Evolutionary conservation across 2,888 invertebrate species (phyloP).

Genomic region (Uropetala carovei): DNA sequence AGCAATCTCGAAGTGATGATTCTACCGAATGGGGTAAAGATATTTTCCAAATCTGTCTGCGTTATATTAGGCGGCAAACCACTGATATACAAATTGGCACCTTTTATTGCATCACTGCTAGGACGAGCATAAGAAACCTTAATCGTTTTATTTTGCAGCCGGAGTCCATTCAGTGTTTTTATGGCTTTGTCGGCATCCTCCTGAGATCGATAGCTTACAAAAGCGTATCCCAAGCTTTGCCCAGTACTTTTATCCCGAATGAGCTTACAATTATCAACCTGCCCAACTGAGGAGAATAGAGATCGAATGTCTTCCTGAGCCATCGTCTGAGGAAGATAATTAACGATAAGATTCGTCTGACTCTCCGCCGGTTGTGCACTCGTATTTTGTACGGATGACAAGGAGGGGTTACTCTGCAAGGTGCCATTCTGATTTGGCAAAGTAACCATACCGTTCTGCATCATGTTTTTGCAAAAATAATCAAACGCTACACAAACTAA

Average conservation of each 20-base stretch:
- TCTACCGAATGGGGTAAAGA: slow-evolving; percentile 74
- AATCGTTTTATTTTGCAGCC: slow-evolving; percentile 81
- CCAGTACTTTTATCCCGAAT: slow-evolving; percentile 81
- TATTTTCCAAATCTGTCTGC: slow-evolving; percentile 74
- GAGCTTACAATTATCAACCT: slow-evolving; percentile 81
- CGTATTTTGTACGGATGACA: slow-evolving; percentile 56
- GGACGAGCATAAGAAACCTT: slow-evolving; percentile 74
- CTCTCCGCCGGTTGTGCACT: slow-evolving; percentile 72
- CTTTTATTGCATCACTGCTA: slow-evolving; percentile 75
- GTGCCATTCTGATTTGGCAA: slow-evolving; percentile 59
- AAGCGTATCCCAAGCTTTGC: slow-evolving; percentile 81
- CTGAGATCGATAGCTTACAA: slow-evolving; percentile 80
- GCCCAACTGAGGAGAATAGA: slow-evolving; percentile 80
- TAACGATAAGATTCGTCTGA: slow-evolving; percentile 80
- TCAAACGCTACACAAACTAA: slow-evolving; percentile 32
- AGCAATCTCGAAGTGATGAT: slow-evolving; percentile 75
- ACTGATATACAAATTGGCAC: slow-evolving; percentile 75
- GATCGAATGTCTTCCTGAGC: slow-evolving; percentile 80
- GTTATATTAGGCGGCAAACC: slow-evolving; percentile 74
- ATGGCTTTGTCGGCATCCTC: slow-evolving; percentile 81
- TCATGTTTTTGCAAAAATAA: slow-evolving; percentile 48
- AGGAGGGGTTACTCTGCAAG: slow-evolving; percentile 54
- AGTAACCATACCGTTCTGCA: slow-evolving; percentile 59
- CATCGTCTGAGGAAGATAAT: slow-evolving; percentile 82
- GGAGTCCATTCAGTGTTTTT: slow-evolving; percentile 79